Conservation (phyloP, 2,888 invertebrate genomes). For the Nephrocerus scutellatus region DNA sequence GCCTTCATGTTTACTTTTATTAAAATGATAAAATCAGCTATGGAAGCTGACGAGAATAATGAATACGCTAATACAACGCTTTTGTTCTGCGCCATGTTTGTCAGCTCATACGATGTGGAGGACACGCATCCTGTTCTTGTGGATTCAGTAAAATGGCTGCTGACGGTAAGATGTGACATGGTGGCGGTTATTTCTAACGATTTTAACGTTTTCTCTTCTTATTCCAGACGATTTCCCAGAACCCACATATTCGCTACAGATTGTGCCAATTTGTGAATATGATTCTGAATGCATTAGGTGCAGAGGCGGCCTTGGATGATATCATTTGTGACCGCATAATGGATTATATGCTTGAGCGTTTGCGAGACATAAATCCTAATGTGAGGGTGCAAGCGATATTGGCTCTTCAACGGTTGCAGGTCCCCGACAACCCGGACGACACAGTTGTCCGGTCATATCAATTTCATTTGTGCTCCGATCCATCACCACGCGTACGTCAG, state of each 20-base stretch:
- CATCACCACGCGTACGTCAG: conserved; percentile 64
- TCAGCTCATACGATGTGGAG: conserved; percentile 55
- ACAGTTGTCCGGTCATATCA: conserved; percentile 66
- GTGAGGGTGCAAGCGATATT: conserved; percentile 74
- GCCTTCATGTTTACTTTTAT: conserved; percentile 59
- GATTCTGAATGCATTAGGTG: conserved; percentile 65
- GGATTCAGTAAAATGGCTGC: conserved; percentile 36
- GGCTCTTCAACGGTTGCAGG: conserved; percentile 73
- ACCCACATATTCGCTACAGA: conserved; percentile 58
- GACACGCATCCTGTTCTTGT: conserved; percentile 38
- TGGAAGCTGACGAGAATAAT: conserved; percentile 62
- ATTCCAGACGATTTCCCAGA: conserved; percentile 49
- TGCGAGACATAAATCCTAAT: conserved; percentile 66
- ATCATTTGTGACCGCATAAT: conserved; percentile 66
- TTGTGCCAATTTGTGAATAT: conserved; percentile 72
- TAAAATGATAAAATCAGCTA: conserved; percentile 56
- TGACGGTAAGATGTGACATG: conserved; percentile 28
- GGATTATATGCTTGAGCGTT: conserved; percentile 59
- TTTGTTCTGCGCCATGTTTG: conserved; percentile 66
- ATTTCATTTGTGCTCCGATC: conserved; percentile 67
- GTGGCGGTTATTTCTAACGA: not conserved
- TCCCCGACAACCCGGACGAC: conserved; percentile 67
- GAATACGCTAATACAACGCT: conserved; percentile 62
- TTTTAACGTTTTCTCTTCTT: not conserved
- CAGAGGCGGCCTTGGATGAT: conserved; percentile 70